phyloP scores from a whole-genome alignment of 1,140 invertebrate genomes.

The Dufourea novaeangliae region DNA sequence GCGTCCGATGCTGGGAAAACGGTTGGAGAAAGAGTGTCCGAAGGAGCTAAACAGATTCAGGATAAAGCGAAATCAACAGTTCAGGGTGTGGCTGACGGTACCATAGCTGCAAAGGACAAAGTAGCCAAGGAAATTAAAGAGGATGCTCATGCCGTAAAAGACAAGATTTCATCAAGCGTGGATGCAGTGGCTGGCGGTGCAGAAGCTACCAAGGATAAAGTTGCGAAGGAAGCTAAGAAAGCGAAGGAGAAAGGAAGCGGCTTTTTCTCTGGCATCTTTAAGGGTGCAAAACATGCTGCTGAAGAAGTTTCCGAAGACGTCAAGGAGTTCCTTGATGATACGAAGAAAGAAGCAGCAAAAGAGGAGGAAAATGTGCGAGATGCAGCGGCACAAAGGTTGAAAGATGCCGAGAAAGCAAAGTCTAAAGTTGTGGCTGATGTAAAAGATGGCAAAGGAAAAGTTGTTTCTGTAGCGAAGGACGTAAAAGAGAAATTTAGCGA shows the following conservation, averaged over 20 bases:
- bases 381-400: too few relatives aligned
- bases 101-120: slow-evolving; percentile 30
- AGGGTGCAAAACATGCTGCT: slow-evolving; percentile 67
- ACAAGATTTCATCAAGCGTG: slow-evolving; percentile 26
- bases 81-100: slow-evolving; percentile 11
- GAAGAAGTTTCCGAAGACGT: slow-evolving; percentile 74
- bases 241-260: slow-evolving; percentile 54
- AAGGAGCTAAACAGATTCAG: slow-evolving; percentile 17
- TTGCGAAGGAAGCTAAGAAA: slow-evolving; percentile 50
- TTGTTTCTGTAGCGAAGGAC: slow-evolving; percentile 8
- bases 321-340: slow-evolving; percentile 70
- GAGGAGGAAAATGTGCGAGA: slow-evolving; percentile 45
- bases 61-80: slow-evolving; percentile 32
- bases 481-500: slow-evolving; percentile 35
- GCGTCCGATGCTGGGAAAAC: slow-evolving; percentile 1
- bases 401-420: slow-evolving; percentile 40
- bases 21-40: slow-evolving; percentile 37
- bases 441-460: slow-evolving; percentile 16
- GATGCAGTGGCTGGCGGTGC: slow-evolving; percentile 28
- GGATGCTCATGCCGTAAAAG: slow-evolving; percentile 26
- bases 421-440: neutral
- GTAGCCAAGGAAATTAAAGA: slow-evolving; percentile 46
- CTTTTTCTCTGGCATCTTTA: slow-evolving; percentile 58
- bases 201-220: slow-evolving; percentile 32
- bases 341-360: slow-evolving; percentile 65